These are phyloP conservation scores for Uropetala carovei DNA, from an alignment of 2,888 invertebrate species.

Conservation along the genomic window DNA sequence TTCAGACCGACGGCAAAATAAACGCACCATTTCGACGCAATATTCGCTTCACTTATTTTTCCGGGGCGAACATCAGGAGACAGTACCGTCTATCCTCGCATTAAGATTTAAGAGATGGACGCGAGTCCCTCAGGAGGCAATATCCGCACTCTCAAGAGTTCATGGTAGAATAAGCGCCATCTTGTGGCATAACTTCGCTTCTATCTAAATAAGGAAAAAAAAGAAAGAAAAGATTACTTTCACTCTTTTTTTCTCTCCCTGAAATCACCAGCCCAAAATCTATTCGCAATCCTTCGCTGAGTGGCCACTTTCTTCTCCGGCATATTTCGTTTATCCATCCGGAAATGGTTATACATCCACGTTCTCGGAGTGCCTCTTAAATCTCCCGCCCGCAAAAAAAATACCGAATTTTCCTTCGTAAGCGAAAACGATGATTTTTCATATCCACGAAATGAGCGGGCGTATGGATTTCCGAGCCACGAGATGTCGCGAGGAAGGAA, in stretches of 20 bases:
- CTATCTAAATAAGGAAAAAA: neutral
- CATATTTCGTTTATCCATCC: conserved; percentile 40
- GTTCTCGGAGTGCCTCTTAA: conserved; percentile 30
- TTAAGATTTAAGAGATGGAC: neutral
- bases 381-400: conserved; percentile 49
- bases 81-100: neutral
- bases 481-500: neutral
- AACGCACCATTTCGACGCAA: too few relatives aligned
- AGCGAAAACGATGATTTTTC: conserved; percentile 34
- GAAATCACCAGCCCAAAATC: neutral
- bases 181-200: neutral
- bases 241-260: neutral
- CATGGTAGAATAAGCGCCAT: neutral
- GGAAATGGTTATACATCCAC: conserved; percentile 1
- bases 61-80: too few relatives aligned
- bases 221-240: neutral
- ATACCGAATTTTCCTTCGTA: neutral
- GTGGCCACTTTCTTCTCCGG: conserved; percentile 34
- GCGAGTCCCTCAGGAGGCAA: neutral
- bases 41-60: too few relatives aligned
- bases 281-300: neutral
- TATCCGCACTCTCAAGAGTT: neutral
- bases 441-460: conserved; percentile 21
- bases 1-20: too few relatives aligned
- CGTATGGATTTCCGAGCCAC: neutral